phyloP scores from a whole-genome alignment of 2,113 vertebrate species.

The Pelecanus crispus region DNA sequence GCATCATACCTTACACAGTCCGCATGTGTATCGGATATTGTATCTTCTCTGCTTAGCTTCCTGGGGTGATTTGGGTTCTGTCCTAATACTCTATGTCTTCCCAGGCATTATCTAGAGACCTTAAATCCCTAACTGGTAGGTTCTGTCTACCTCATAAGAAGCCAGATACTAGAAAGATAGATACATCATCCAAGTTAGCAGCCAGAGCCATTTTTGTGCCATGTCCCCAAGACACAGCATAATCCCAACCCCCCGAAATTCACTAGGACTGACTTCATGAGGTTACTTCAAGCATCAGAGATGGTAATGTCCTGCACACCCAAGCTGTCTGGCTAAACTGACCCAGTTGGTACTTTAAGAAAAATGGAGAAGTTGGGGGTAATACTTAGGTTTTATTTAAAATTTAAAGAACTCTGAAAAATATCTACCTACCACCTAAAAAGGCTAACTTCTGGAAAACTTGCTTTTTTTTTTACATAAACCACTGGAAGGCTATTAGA shows the following conservation, averaged over 20 bases:
- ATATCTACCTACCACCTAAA: neutral
- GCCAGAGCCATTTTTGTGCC: neutral
- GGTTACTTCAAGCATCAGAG: neutral
- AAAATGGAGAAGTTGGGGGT: neutral
- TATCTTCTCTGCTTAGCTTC: neutral
- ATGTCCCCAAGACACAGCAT: neutral
- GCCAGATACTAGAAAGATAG: neutral
- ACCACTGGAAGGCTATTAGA: neutral
- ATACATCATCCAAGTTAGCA: neutral
- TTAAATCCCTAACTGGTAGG: neutral
- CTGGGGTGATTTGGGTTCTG: neutral
- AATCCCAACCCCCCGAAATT: accelerated
- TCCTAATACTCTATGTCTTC: neutral
- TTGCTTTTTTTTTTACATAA: accelerated
- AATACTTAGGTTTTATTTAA: neutral
- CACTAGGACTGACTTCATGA: neutral
- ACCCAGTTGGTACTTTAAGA: neutral
- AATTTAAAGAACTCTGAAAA: neutral
- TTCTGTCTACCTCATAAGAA: neutral
- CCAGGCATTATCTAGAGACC: neutral
- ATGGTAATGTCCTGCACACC: neutral
- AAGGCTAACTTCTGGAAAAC: neutral
- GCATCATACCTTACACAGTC: neutral
- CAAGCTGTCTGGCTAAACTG: neutral
- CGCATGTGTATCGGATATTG: neutral